Base-by-base conservation (phyloP, 2,888 invertebrate species). In the Scotopteryx bipunctaria region DNA sequence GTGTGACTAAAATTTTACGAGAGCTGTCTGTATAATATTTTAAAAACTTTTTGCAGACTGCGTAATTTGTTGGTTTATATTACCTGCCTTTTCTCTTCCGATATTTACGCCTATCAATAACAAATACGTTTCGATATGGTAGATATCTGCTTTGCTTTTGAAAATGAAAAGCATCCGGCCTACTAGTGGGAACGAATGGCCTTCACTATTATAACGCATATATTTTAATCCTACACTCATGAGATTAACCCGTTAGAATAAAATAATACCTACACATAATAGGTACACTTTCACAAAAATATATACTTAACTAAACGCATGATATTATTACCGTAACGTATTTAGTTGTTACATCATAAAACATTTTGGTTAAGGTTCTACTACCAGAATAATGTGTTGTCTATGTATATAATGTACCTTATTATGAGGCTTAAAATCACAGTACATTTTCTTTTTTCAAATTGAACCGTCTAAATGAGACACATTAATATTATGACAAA, bases 1-100 rank as follows among this genome's bases (percentile, higher is more conserved):
- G 63, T 65, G 63, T 64, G 63, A 71, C 65, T 67, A 71, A 71
- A 73, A 73, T 75, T 71, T 9, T 67, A 67, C 65, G 53, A 40
- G 55, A 63, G 57, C 62, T 41, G 52, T 61, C 62, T 65, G 65
- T 61, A 57, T 61, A 55, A 47, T 54, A 35, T 41, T 41, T 19
- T 33, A 19, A 15, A 23, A 48, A 36, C 23, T 13, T 45, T 59
- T 61, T 53, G 37, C 49, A 51, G 36, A 44, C 5, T 33, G 23
- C 13, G 23, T 37, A 25, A 9, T 47, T 51, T 45, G 40, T 51
- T 41, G 48, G 54, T 48, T 33, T 38, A 29, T 27, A 43, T 29
- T 48, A 40, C 27, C 40, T 37, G 37, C 32, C 46, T 29, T 40
- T 40, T 40, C 16, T 45, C 23, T 37, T 35, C 16, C n/a, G 21